Percentiles rank a stretch among this genome's conserved stretches.
These are phyloP conservation scores for Pteruthius melanotis DNA, from an alignment of 2,113 vertebrate species.

Conservation along the genomic window DNA sequence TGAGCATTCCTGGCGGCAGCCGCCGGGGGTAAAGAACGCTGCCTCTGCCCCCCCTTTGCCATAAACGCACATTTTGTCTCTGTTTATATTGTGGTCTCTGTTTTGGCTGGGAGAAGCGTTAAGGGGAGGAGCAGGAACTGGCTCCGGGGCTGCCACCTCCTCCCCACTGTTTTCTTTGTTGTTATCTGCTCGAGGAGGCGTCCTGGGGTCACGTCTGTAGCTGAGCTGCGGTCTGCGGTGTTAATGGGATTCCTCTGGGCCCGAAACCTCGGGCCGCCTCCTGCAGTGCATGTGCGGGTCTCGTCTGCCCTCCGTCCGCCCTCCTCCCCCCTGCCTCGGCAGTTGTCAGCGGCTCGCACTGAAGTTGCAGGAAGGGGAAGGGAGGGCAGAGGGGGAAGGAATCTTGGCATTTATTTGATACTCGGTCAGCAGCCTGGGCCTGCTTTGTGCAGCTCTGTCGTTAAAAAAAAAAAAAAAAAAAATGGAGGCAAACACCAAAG, in stretches of 20 bases:
- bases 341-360: background rate
- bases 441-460: background rate
- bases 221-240: background rate
- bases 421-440: background rate
- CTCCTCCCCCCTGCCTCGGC: background rate
- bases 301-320: background rate
- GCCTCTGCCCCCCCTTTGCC: background rate
- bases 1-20: background rate
- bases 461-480: background rate
- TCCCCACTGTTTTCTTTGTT: background rate
- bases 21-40: no score
- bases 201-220: background rate
- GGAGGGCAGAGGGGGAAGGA: background rate
- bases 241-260: background rate
- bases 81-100: constrained; percentile 25
- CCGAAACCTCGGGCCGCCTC: background rate
- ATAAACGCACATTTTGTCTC: background rate
- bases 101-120: background rate
- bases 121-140: constrained; percentile 41
- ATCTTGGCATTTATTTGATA: constrained; percentile 18
- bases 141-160: background rate
- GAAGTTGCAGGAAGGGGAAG: background rate
- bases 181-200: background rate
- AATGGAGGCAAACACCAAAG: rapidly evolving
- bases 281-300: background rate